Evolutionary conservation across 2,113 vertebrate genomes (phyloP).

Genomic region (Poeciliopsis prolifica): DNA sequence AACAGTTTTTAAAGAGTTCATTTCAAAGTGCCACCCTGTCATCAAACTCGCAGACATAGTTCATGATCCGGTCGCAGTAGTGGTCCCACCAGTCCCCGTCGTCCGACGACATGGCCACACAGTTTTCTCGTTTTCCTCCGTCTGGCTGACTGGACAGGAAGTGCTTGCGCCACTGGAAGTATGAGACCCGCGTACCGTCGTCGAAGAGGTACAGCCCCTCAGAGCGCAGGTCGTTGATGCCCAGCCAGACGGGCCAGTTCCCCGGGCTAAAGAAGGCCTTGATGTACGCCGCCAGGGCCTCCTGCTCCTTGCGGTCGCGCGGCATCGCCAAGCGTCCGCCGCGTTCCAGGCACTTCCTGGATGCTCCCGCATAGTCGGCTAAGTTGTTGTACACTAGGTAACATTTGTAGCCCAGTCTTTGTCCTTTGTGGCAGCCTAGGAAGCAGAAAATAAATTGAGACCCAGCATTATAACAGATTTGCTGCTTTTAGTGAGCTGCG

Average conservation of each 20-base stretch:
- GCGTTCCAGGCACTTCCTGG: slow-evolving; percentile 81
- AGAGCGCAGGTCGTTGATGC: slow-evolving; percentile 85
- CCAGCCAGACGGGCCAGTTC: slow-evolving; percentile 92
- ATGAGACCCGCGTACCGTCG: slow-evolving; percentile 84
- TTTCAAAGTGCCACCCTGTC: slow-evolving; percentile 71
- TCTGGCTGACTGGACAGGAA: slow-evolving; percentile 88
- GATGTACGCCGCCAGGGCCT: slow-evolving; percentile 83
- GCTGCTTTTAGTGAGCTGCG: neutral
- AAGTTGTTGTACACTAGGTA: slow-evolving; percentile 85
- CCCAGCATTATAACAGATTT: neutral
- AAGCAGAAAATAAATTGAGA: neutral
- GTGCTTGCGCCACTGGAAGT: slow-evolving; percentile 90
- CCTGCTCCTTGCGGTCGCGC: slow-evolving; percentile 83
- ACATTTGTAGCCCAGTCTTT: slow-evolving; percentile 84
- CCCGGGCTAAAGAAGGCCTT: slow-evolving; percentile 82
- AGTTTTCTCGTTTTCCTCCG: slow-evolving; percentile 88
- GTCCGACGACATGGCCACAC: slow-evolving; percentile 88
- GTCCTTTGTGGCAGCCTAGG: slow-evolving; percentile 87
- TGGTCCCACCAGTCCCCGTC: slow-evolving; percentile 95
- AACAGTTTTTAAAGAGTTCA: neutral
- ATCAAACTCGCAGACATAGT: slow-evolving; percentile 89
- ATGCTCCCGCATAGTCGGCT: slow-evolving; percentile 82
- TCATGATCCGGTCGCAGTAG: slow-evolving; percentile 88
- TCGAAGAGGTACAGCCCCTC: slow-evolving; percentile 89
- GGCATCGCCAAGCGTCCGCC: slow-evolving; percentile 89